Base-by-base conservation (phyloP, 2,113 vertebrate genomes). In the Microtus ochrogaster region DNA sequence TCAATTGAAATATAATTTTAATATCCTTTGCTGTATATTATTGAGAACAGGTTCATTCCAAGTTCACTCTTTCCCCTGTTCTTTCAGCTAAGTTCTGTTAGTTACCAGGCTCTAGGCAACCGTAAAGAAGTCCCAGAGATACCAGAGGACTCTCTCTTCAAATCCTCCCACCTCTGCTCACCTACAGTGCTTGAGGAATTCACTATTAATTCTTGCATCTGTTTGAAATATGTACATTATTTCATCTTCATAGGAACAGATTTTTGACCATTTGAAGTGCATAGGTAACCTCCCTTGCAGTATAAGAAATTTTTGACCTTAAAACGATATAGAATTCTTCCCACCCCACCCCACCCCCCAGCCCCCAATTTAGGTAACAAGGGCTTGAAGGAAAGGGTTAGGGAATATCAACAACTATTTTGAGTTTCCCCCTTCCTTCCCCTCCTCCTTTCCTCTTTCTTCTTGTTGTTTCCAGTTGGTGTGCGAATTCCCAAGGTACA, bases 1-100 rank as follows among this genome's bases (percentile, higher is more conserved):
- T 87, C 21, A 89, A 73, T 96, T 91, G 86, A 94, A 95, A 96
- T 94, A 87, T 76, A 87, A 79, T 92, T 58, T 95, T 83, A 90
- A 78, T 87, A 41, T 11, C 7, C 24, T 96, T 91, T 47, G 44
- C 78, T 95, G 58, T 86, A 13, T 70, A 3, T 74, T 52, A 26
- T 70, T 92, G 47, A 52, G 66, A 94, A 63, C 90, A 95, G 88
- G 70, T 97, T 97, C 52, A 84, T 84, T 72, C 11, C 28, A 92
- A 92, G 66, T 96, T 96, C n/a, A 92, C 72, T 63, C 7, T 95
- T 89, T 41, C 36, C 55, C 73, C 86, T 66, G 65, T 36, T 91
- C 12, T 0, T 10, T 77, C 82, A 78, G 58, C 22, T 39, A 19
- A 30, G 0, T 72, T 90, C 70, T 77, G 41, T 22, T 92, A 4